A percentile compares a stretch with the other conserved stretches of the same genome.
These are phyloP conservation scores for Aporophyla lueneburgensis DNA, from an alignment of 2,888 invertebrate species.

Conservation along the genomic window DNA sequence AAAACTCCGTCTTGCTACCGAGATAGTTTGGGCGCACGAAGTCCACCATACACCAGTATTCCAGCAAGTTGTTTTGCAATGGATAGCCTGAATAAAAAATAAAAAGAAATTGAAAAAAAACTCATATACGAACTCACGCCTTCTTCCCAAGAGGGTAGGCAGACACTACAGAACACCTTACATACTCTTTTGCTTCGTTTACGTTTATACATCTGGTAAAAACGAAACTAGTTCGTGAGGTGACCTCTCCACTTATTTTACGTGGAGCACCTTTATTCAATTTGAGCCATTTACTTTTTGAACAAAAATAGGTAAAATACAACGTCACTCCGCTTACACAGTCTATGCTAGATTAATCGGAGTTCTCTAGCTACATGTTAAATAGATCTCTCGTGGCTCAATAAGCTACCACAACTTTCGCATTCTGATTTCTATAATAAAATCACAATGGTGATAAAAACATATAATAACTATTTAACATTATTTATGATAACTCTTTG, in stretches of 20 bases:
- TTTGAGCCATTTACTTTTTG: not conserved
- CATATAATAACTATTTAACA: too few relatives aligned
- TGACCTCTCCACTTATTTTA: not conserved
- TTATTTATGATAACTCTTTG: too few relatives aligned
- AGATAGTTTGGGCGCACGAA: slow-evolving; percentile 99
- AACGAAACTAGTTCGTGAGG: not conserved
- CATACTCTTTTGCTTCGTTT: too few relatives aligned
- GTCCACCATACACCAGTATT: slow-evolving; percentile 99
- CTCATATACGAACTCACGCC: too few relatives aligned
- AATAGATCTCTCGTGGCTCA: not conserved
- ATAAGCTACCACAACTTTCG: not conserved
- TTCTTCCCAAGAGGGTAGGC: too few relatives aligned
- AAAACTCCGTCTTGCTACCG: slow-evolving; percentile 98
- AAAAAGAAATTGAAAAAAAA: not conserved
- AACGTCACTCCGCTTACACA: not conserved
- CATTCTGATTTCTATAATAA: not conserved
- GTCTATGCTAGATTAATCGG: not conserved
- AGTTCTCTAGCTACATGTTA: not conserved
- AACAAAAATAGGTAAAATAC: not conserved
- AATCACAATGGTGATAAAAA: not conserved
- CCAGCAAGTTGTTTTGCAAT: slow-evolving; percentile 98
- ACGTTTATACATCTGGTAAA: not conserved
- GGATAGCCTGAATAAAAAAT: slow-evolving; percentile 93
- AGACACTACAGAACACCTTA: too few relatives aligned
- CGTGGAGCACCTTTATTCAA: not conserved